Conservation (phyloP, 2,113 vertebrate species). For the Malurus cyaneus region DNA sequence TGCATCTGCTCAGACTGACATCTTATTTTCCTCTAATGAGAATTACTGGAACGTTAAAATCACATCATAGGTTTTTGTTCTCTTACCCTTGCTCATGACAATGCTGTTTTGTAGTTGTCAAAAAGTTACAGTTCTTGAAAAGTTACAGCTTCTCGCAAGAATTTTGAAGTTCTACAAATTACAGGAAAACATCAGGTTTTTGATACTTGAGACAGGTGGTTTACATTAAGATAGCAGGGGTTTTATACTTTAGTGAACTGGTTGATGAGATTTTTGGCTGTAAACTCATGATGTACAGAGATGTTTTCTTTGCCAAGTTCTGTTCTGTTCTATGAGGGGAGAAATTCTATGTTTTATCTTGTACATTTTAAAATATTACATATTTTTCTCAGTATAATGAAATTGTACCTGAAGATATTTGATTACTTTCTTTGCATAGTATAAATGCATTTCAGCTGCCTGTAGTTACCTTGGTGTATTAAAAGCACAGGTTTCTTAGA, state of each 20-base stretch:
- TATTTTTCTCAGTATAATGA: background rate
- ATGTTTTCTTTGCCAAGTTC: background rate
- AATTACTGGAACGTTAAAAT: background rate
- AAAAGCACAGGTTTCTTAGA: background rate
- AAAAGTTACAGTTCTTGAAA: background rate
- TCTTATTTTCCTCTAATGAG: background rate
- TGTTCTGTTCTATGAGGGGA: background rate
- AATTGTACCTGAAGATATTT: background rate
- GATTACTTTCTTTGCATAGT: background rate
- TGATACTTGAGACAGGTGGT: background rate
- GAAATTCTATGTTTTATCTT: background rate
- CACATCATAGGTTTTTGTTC: background rate
- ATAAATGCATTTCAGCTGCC: background rate
- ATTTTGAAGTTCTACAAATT: background rate
- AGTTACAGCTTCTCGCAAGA: background rate
- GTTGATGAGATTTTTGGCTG: background rate
- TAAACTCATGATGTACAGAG: background rate
- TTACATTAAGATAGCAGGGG: background rate
- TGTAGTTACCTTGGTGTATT: background rate
- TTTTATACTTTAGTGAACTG: background rate
- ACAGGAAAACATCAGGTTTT: background rate
- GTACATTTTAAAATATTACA: fast-evolving
- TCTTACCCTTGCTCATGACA: background rate
- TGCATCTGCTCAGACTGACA: background rate
- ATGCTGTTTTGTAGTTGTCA: background rate